Evolutionary conservation across 2,888 invertebrate genomes (phyloP).

Genomic region (Leistus spinibarbis): DNA sequence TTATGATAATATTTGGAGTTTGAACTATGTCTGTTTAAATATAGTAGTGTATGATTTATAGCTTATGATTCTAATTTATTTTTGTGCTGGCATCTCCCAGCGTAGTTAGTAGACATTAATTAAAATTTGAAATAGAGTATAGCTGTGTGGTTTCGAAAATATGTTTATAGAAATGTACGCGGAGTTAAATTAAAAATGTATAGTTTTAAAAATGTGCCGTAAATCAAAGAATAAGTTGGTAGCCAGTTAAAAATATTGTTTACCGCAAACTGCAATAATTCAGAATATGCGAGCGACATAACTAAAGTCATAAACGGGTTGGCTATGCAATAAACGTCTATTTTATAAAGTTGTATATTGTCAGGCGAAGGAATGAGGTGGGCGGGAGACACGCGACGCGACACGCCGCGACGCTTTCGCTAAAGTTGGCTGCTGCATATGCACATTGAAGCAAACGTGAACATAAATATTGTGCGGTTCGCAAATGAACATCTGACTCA

Average conservation of each 20-base stretch:
- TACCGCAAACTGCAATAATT: background rate
- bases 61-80: no score
- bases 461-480: slow-evolving; percentile 10
- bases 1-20: no score
- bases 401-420: background rate
- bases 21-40: no score
- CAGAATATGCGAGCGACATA: background rate
- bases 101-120: background rate
- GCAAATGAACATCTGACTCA: slow-evolving; percentile 9
- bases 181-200: background rate
- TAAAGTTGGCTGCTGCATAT: slow-evolving; percentile 6
- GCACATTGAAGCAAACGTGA: background rate
- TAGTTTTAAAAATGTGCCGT: background rate
- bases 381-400: no score
- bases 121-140: no score
- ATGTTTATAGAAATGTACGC: background rate
- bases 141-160: background rate
- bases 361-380: background rate
- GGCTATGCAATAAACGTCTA: slow-evolving; percentile 29
- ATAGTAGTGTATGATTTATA: no score
- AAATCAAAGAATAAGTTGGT: background rate
- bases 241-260: background rate
- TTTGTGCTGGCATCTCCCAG: background rate
- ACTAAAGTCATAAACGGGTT: slow-evolving; percentile 14
- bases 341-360: slow-evolving; percentile 35